Conservation (phyloP, 1,140 invertebrate genomes). For the Phortica variegata region DNA sequence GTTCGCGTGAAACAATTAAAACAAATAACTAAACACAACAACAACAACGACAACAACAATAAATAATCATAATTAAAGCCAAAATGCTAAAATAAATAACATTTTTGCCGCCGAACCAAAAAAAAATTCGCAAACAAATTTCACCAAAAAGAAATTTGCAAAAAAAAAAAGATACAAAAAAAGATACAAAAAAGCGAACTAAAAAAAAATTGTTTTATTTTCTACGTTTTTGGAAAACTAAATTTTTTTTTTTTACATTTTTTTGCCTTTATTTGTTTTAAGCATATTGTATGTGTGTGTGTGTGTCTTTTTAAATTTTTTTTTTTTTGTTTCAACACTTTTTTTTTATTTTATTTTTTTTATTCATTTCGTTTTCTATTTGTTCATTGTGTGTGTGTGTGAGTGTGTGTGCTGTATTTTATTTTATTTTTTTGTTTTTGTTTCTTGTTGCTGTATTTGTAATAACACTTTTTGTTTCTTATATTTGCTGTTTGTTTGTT, state of each 20-base stretch:
- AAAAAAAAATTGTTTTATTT: constrained; percentile 20
- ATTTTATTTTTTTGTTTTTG: not conserved
- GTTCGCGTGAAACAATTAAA: no score
- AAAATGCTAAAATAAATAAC: no score
- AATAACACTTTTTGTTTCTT: no score
- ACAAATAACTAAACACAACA: constrained; percentile 25
- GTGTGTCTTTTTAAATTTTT: not conserved
- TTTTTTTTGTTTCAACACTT: not conserved
- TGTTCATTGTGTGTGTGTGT: constrained; percentile 15
- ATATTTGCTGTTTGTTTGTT: not conserved
- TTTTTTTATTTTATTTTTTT: not conserved
- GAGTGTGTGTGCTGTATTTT: constrained; percentile 8
- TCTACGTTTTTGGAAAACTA: constrained; percentile 11
- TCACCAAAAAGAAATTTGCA: not conserved
- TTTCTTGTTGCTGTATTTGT: not conserved
- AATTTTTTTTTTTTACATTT: constrained; percentile 17
- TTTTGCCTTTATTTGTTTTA: not conserved
- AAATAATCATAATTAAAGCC: constrained; percentile 19
- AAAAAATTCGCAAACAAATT: not conserved
- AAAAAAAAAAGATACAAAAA: constrained; percentile 4
- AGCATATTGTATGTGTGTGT: no score
- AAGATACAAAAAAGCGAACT: not conserved
- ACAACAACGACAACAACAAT: constrained; percentile 24
- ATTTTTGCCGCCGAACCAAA: constrained; percentile 21
- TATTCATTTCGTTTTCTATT: constrained; percentile 9